These are phyloP conservation scores for Chymomyza costata DNA, from an alignment of 1,140 invertebrate genomes.

Conservation along the genomic window DNA sequence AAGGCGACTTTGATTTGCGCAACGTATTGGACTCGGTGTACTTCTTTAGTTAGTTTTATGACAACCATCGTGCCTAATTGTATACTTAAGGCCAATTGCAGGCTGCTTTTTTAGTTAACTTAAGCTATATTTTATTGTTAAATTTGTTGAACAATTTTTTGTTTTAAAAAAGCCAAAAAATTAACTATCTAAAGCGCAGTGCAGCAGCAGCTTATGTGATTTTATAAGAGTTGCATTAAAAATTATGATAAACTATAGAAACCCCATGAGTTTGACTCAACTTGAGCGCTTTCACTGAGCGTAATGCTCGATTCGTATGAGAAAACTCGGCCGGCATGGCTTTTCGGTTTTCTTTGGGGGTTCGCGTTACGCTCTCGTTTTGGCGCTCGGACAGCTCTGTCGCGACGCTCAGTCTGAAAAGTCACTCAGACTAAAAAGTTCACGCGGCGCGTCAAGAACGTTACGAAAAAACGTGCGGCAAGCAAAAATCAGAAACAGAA, in stretches of 20 bases:
- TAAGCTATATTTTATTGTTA: slow-evolving; percentile 23
- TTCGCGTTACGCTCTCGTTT: slow-evolving; percentile 37
- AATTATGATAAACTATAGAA: slow-evolving; percentile 26
- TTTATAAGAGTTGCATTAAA: slow-evolving; percentile 42
- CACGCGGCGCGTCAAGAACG: slow-evolving; percentile 62
- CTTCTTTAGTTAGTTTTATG: slow-evolving; percentile 86
- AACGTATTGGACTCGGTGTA: slow-evolving; percentile 86
- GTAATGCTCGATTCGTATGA: slow-evolving; percentile 39
- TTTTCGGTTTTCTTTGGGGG: slow-evolving; percentile 15
- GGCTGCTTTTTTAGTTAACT: no score
- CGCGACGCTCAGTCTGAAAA: no score
- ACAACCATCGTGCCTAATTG: slow-evolving; percentile 38
- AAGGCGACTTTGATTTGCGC: slow-evolving; percentile 85
- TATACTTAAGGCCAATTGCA: slow-evolving; percentile 1
- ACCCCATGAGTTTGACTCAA: not conserved
- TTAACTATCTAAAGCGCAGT: not conserved
- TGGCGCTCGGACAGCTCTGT: no score
- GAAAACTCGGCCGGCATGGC: slow-evolving; percentile 19
- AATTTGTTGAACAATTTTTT: slow-evolving; percentile 42
- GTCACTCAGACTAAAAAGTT: slow-evolving; percentile 63
- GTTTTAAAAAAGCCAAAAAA: slow-evolving; percentile 54
- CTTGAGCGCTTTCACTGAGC: slow-evolving; percentile 3
- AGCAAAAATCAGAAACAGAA: no score
- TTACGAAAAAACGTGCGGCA: slow-evolving; percentile 28
- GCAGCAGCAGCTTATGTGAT: slow-evolving; percentile 39